These are phyloP conservation scores for Chromis chromis DNA, from an alignment of 2,797 vertebrate genomes.

Conservation along the genomic window DNA sequence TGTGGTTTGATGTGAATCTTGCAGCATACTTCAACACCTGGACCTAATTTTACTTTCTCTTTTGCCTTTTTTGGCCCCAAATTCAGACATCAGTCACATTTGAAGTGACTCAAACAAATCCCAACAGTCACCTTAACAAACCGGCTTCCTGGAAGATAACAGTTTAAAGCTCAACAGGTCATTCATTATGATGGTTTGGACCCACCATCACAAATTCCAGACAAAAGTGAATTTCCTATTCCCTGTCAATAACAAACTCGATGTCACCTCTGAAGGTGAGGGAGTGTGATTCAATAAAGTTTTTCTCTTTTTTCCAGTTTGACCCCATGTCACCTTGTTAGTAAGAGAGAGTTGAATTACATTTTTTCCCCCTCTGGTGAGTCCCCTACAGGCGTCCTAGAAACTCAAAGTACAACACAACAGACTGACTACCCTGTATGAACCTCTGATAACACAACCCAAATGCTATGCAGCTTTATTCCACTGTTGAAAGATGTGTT, in stretches of 20 bases:
- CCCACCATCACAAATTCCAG: conserved; percentile 81
- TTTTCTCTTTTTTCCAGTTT: conserved; percentile 46
- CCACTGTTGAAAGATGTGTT: not conserved
- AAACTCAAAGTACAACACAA: conserved; percentile 15
- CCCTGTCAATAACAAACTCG: conserved; percentile 76
- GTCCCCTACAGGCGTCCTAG: conserved; percentile 27
- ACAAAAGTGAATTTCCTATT: conserved; percentile 87
- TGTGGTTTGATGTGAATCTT: conserved; percentile 83
- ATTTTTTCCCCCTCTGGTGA: conserved; percentile 24
- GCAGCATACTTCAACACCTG: conserved; percentile 83
- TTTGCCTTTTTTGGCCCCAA: conserved; percentile 19
- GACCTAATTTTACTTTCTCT: conserved; percentile 77
- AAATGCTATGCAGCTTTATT: conserved; percentile 1
- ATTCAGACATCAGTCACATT: conserved; percentile 80
- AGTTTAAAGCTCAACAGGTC: conserved; percentile 83
- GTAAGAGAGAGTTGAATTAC: conserved; percentile 70
- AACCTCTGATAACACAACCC: conserved; percentile 17
- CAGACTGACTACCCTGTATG: conserved; percentile 10
- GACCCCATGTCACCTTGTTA: conserved; percentile 67
- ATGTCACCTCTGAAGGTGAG: conserved; percentile 68
- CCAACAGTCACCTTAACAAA: conserved; percentile 78
- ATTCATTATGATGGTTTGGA: conserved; percentile 83
- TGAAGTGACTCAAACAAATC: conserved; percentile 84
- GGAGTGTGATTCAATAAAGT: conserved; percentile 78
- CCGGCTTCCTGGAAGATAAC: conserved; percentile 85